Evolutionary conservation across 2,888 invertebrate genomes (phyloP), one percentile per base, ranked within the genome.

Genomic region (Erpobdella octoculata): DNA sequence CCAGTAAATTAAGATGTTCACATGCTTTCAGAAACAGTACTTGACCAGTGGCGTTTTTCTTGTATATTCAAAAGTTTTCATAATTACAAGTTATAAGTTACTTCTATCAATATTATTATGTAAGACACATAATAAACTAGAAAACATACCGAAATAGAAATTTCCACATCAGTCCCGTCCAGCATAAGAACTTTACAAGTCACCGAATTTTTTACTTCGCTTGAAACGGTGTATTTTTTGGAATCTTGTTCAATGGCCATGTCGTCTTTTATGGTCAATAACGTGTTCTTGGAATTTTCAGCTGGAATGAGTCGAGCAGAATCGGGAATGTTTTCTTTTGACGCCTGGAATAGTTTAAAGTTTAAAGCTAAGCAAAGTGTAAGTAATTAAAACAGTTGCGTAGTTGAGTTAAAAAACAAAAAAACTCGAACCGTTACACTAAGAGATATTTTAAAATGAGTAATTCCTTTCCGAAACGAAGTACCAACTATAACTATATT

Each of bases 131-230:
- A 12, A 25, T 25, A 65, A 25, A 25, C 33, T 5, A 65, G 12
- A 33, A 33, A 65, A 65, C 66, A 35, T n/a, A 71, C 71, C n/a
- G 65, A 46, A 3, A 71, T 36, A 12, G 35, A 21, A 12, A 67
- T 12, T 25, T 58, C 35, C 18, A 48, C n/a, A 31, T 71, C 71
- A 2, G 71, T 67, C 12, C 71, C 71, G 28, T 71, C 71, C n/a
- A 71, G 71, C 59, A 71, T 41, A 31, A 38, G 59, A 12, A 71
- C 67, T 37, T 67, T 67, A 33, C 71, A 71, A 21, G 18, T 28
- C 31, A 71, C 67, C 4, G 59, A 36, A 18, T 69, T 69, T 58
- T 69, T 69, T 31, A 33, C 25, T 31, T 46, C 69, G 18, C 25
- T 46, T 31, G 33, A 28, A 18, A 48, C 58, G 6, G 35, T 35